Percentiles rank a stretch among this genome's conserved stretches.
These are phyloP conservation scores for Brachionus asplanchnoidis DNA, from an alignment of 1,140 invertebrate species.

Conservation along the genomic window DNA sequence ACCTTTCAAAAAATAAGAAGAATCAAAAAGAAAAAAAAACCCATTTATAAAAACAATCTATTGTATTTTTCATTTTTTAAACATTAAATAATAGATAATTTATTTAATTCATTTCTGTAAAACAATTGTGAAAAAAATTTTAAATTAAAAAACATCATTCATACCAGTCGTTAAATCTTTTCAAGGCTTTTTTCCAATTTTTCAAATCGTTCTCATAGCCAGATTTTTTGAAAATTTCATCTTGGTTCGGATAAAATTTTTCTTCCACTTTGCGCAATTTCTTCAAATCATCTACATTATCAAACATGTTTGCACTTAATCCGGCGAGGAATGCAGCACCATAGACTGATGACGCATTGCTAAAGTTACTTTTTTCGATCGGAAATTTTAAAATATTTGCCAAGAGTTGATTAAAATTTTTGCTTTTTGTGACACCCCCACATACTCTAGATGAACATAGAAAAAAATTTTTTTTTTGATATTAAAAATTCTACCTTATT, in stretches of 20 bases:
- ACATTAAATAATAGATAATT: neutral
- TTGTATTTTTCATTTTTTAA: neutral
- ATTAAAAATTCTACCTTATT: neutral
- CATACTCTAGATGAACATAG: neutral
- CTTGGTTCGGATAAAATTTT: neutral
- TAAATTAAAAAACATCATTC: neutral
- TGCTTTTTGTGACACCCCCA: slow-evolving; percentile 17
- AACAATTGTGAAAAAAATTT: slow-evolving; percentile 25
- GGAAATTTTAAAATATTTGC: neutral
- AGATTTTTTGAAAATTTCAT: neutral
- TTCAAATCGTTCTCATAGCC: neutral
- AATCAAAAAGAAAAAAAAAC: too few species aligned
- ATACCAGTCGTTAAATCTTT: neutral
- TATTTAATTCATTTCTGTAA: neutral
- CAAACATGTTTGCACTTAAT: neutral
- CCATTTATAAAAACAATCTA: neutral
- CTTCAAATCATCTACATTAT: neutral
- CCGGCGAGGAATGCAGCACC: neutral
- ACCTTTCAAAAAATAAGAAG: too few species aligned
- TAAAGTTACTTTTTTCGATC: slow-evolving; percentile 8
- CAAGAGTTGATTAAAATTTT: neutral
- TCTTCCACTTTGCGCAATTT: neutral
- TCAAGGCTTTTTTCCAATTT: neutral
- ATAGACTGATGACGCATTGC: neutral
- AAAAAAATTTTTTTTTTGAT: neutral